phyloP scores from a whole-genome alignment of 2,888 invertebrate species.

The Hololepta plana region DNA sequence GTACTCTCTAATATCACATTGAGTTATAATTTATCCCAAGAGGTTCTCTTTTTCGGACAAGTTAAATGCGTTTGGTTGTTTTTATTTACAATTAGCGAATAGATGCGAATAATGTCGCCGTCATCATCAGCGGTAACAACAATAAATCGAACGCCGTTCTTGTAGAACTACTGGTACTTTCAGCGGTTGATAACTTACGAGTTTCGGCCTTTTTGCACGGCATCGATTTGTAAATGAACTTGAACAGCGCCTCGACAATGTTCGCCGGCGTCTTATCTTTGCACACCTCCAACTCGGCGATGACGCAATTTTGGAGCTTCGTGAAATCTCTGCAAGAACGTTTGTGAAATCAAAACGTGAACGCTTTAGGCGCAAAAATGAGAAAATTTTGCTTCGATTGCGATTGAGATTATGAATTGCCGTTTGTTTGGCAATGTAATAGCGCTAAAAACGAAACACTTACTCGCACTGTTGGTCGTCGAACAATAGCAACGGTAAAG shows the following conservation, averaged over 20 bases:
- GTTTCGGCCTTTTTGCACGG: conserved; percentile 40
- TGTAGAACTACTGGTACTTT: too few relatives aligned
- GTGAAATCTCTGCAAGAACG: conserved; percentile 32
- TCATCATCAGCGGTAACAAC: too few relatives aligned
- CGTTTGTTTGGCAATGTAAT: neutral
- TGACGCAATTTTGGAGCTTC: conserved; percentile 37
- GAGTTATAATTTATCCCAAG: too few relatives aligned
- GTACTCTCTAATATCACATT: too few relatives aligned
- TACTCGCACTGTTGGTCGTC: conserved; percentile 37
- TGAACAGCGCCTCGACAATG: conserved; percentile 58
- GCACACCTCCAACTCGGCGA: conserved; percentile 44
- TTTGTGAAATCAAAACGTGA: too few relatives aligned
- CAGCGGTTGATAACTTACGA: too few relatives aligned
- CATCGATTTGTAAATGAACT: conserved; percentile 46
- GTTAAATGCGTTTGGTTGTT: too few relatives aligned
- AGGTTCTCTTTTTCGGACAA: too few relatives aligned
- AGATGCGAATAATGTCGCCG: too few relatives aligned
- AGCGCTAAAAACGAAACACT: conserved; percentile 9
- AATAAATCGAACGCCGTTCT: too few relatives aligned
- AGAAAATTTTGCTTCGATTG: conserved; percentile 1
- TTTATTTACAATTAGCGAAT: too few relatives aligned
- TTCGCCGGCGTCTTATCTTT: conserved; percentile 60
- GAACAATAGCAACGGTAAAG: conserved; percentile 37
- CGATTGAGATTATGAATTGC: neutral
- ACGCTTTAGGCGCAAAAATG: too few relatives aligned